Base-by-base conservation (phyloP, 2,113 vertebrate species). In the Cynopterus brachyotis region DNA sequence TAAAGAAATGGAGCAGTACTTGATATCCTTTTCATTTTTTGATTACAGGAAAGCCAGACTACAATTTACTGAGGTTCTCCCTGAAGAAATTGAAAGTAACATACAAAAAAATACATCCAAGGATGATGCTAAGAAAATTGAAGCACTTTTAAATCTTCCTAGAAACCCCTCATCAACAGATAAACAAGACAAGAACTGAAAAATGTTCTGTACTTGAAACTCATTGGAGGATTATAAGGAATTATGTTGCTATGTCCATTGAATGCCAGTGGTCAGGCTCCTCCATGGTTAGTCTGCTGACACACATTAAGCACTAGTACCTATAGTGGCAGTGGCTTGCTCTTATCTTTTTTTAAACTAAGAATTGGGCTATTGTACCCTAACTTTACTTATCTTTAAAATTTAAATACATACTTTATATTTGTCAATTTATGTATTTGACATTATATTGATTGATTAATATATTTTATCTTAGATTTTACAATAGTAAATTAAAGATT, bases 1-100 rank as follows among this genome's bases (percentile, higher is more conserved):
- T 91, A 64, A 92, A 95, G 30, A 95, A 87, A 60, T 19, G 16
- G 40, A 88, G 47, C 26, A 50, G 55, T 37, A 73, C 53, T 81
- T 96, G 53, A 87, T 82, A 57, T 83, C 20, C 35, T 55, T 95
- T 80, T 66, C 17, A 26, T 95, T 50, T 24, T 96, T 91, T 95
- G 72, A 0, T 92, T 76, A 59, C 66, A 99, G 98, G 98, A 97
- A 98, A n/a, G 94, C 98, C 95, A 98, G 94, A 35, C 96, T 98
- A 57, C 75, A 30, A 9, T n/a, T 98, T 86, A 98, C 94, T 32
- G 97, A 98, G 72, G 26, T 17, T 6, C 53, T 95, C 50, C 92
- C 98, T 80, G 91, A 76, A 42, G 73, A 98, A 76, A 96, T 35
- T 2, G 98, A 98, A 96, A 91, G 40, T 57, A 78, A 17, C 0